Evolutionary conservation across 1,140 invertebrate species (phyloP).

Genomic region (Caenorhabditis remanei): DNA sequence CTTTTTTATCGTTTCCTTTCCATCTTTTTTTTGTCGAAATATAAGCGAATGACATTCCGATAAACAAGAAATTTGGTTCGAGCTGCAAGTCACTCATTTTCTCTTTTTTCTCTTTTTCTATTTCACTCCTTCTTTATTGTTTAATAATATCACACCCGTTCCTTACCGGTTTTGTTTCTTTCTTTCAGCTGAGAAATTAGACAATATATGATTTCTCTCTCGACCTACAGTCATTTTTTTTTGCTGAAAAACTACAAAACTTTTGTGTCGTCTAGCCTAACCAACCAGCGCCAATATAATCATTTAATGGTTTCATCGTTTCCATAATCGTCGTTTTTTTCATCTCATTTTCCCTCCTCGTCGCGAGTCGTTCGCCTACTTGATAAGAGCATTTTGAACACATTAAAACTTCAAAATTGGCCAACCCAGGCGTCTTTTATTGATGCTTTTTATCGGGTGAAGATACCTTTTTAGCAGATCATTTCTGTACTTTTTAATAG

Average conservation of each 20-base stretch:
- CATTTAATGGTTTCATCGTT: neutral
- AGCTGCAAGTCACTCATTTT: neutral
- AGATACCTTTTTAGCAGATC: neutral
- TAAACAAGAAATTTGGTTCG: neutral
- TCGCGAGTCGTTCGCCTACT: slow-evolving; percentile 23
- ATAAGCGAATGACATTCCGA: slow-evolving; percentile 8
- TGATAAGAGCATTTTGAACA: slow-evolving; percentile 55
- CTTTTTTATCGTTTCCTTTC: neutral
- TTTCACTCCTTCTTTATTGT: neutral
- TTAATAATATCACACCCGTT: slow-evolving; percentile 44
- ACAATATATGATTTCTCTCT: too few relatives aligned
- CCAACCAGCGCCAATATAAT: neutral
- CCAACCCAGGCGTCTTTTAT: neutral
- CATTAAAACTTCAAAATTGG: slow-evolving; percentile 36
- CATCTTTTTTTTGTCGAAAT: slow-evolving; percentile 22
- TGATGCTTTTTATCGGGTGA: neutral
- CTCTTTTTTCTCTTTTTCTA: neutral
- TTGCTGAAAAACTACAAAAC: too few relatives aligned
- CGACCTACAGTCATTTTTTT: neutral
- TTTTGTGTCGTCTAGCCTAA: neutral
- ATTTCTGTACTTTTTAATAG: neutral
- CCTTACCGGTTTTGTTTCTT: slow-evolving; percentile 26
- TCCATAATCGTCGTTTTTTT: slow-evolving; percentile 22
- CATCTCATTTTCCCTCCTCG: slow-evolving; percentile 3
- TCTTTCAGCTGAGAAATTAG: too few relatives aligned